Conservation (phyloP, 2,888 invertebrate species). For the Penaeus monodon region DNA sequence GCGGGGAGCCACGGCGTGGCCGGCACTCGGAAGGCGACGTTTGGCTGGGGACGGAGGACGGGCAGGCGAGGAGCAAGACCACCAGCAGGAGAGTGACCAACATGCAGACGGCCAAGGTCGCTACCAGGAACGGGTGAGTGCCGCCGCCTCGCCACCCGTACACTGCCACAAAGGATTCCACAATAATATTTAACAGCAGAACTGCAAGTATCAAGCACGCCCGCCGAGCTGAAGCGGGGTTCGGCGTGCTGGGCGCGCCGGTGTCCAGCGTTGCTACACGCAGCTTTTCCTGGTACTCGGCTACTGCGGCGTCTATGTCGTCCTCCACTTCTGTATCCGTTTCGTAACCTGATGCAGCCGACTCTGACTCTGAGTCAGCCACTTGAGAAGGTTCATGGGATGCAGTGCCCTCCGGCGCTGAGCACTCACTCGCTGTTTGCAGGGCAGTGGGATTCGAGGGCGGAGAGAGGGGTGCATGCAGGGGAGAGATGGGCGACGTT, state of each 20-base stretch:
- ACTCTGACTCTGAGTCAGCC: not conserved
- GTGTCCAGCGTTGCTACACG: slow-evolving; percentile 47
- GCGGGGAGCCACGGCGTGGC: slow-evolving; percentile 70
- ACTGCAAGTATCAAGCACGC: slow-evolving; percentile 33
- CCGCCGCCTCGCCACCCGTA: slow-evolving; percentile 19
- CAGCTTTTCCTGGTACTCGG: slow-evolving; percentile 81
- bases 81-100: slow-evolving; percentile 29
- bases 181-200: slow-evolving; percentile 10
- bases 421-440: not conserved
- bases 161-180: slow-evolving; percentile 29
- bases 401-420: too few relatives aligned
- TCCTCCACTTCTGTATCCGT: slow-evolving; percentile 74
- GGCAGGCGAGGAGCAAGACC: slow-evolving; percentile 39
- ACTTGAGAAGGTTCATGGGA: too few relatives aligned
- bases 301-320: slow-evolving; percentile 83
- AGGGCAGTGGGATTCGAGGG: too few relatives aligned
- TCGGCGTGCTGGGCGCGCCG: slow-evolving; percentile 30
- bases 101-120: slow-evolving; percentile 18
- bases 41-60: slow-evolving; percentile 23
- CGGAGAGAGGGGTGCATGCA: not conserved
- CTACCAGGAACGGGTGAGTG: slow-evolving; percentile 15
- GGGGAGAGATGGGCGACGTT: slow-evolving; percentile 11
- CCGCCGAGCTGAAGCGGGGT: slow-evolving; percentile 32
- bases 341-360: slow-evolving; percentile 63
- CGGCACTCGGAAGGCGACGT: slow-evolving; percentile 47